Evolutionary conservation across 2,888 invertebrate genomes (phyloP), one percentile per base, ranked within the genome.

Genomic region (Pasiphila rectangulata): DNA sequence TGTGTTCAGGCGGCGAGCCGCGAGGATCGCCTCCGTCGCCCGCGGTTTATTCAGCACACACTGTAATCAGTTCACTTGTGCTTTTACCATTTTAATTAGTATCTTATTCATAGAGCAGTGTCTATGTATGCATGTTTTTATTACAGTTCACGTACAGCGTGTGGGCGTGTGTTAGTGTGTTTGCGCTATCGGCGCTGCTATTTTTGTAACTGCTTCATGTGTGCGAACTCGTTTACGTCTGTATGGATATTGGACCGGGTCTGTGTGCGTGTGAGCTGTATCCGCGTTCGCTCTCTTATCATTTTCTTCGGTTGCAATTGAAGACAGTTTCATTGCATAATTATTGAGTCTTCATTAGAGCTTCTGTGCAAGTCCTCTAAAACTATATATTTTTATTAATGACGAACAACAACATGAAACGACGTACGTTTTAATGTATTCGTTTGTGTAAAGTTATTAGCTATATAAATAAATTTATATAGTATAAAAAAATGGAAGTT

Each of bases 101-200:
- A 69, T 77, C 67, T 80, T 83, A 80, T 83, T 82, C 80, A 75
- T 78, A 79, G 79, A 77, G 67, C 73, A 67, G 66, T 70, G 68
- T 69, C 65, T 64, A 70, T 75, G 62, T 77, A 76, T 76, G 81
- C 83, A 80, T 84, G 83, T 86, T 84, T 81, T 87, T 83, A 86
- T 84, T 81, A 84, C 83, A 79, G 82, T 84, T 81, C 80, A 83
- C 77, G 79, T 82, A 83, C 79, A 70, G 68, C 64, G 74, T 72
- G 86, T 85, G 81, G 83, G 85, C 81, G 84, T 82, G 84, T 86
- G 85, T 85, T 83, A 80, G 83, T 85, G 83, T 83, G 84, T 82
- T 83, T 79, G 84, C 81, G 83, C 82, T 87, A 86, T 86, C 85
- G 81, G 71, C 69, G 76, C 61, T 72, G 75, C 85, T 87, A 87